Base-by-base conservation (phyloP, 2,888 invertebrate genomes). In the Papilio protenor region DNA sequence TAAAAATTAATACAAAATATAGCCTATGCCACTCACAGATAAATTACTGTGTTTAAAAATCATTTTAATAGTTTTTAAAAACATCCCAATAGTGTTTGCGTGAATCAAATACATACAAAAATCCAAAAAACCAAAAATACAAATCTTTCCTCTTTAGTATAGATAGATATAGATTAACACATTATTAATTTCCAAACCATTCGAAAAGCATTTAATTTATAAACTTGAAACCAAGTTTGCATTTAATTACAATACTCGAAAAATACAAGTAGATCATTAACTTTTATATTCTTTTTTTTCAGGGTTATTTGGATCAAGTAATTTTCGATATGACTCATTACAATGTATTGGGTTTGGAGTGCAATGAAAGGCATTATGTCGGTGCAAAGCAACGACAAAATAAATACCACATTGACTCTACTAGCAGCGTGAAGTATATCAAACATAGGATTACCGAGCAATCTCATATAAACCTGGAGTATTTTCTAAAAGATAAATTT, bases 241-340 rank as follows among this genome's bases (percentile, higher is more conserved):
- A 27, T 27, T 27, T 27, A 27, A 27, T 27, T 27, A 27, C 27
- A 27, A 27, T 33, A 18, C 5, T 8, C 21, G 23, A 27, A 33
- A 33, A 49, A 18, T 0, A 21, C 72, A 71, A 11, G 18, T 8
- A 6, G 1, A 55, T 4, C n/a, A n/a, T 40, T 10, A 3, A 23
- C 14, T 33, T 75, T 75, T 71, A 40, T 69, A n/a, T n/a, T n/a
- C n/a, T n/a, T 33, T 72, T 81, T 55, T 79, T 92, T 95, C 87
- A 97, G 97, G 97, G 97, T 0, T 97, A 97, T 85, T 91, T 97
- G 71, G 96, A 96, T 81, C 96, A 97, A 86, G 86, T 96, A n/a
- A 85, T 97, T 40, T 92, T 95, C 84, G 91, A 95, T 84, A 92
- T 92, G 23, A 95, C 95, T n/a, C 89, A 93, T 10, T 95, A 95